A percentile compares a stretch with the other conserved stretches of the same genome.
These are phyloP conservation scores for Mylabris sibirica DNA, from an alignment of 2,888 invertebrate species.

Conservation along the genomic window DNA sequence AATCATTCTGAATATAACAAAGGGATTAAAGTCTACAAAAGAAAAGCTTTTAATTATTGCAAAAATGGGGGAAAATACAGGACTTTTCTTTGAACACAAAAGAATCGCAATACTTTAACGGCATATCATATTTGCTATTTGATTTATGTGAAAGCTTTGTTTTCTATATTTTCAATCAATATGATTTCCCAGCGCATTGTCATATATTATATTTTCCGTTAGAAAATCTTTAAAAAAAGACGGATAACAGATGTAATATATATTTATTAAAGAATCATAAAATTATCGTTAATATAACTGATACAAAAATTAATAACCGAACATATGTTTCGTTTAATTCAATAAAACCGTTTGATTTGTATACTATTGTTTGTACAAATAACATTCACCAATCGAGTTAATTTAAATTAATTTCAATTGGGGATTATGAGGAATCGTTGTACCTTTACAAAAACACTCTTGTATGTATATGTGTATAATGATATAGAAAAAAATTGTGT, in stretches of 20 bases:
- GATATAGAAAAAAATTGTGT: slow-evolving; percentile 19
- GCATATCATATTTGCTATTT: not conserved
- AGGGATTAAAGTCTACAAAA: not conserved
- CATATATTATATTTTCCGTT: not conserved
- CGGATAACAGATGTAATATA: not conserved
- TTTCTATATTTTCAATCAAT: not conserved
- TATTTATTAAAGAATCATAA: not conserved
- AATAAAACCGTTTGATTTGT: not conserved
- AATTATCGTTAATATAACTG: slow-evolving; percentile 2
- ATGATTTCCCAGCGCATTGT: not conserved
- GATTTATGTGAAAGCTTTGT: not conserved
- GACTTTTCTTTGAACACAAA: not conserved
- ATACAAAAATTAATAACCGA: not conserved
- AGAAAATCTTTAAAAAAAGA: not conserved
- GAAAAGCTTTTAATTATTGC: too few relatives aligned
- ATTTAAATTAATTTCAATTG: too few relatives aligned
- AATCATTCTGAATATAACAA: too few relatives aligned
- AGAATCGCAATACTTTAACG: not conserved
- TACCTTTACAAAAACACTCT: slow-evolving; percentile 12
- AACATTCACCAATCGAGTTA: not conserved
- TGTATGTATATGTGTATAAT: not conserved
- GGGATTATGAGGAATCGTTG: not conserved
- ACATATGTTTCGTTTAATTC: slow-evolving; percentile 2
- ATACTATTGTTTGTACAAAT: not conserved
- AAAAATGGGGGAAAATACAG: too few relatives aligned